Evolutionary conservation across 2,888 invertebrate species (phyloP).

Genomic region (Cephus runcator): DNA sequence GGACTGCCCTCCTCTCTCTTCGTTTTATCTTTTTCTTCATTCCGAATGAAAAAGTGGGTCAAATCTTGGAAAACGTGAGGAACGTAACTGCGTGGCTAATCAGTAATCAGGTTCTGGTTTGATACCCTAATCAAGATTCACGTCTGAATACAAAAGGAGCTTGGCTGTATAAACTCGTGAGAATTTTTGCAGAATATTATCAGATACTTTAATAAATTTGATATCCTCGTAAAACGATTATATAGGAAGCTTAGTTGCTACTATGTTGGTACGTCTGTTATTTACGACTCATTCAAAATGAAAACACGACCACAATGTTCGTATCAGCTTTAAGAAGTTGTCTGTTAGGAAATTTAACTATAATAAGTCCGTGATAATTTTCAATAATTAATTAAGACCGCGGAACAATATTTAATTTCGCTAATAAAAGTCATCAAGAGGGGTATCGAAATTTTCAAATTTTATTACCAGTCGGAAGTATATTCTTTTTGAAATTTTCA

Average conservation of each 20-base stretch:
- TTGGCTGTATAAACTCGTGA: conserved; percentile 1
- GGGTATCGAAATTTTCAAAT: too few species aligned
- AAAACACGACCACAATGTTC: background rate
- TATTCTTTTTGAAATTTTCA: background rate
- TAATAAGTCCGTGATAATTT: background rate
- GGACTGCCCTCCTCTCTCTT: background rate
- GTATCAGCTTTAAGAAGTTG: background rate
- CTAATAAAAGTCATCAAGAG: background rate
- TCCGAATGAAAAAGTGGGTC: background rate
- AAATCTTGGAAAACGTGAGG: background rate
- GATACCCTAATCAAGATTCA: background rate
- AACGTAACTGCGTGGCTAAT: background rate
- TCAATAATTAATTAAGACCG: too few species aligned
- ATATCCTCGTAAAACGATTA: conserved; percentile 46
- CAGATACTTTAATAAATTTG: conserved; percentile 33
- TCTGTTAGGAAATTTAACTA: background rate
- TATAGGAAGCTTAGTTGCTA: conserved; percentile 3
- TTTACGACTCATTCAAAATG: background rate
- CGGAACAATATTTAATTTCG: too few species aligned
- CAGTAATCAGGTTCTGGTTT: background rate
- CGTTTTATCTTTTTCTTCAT: background rate
- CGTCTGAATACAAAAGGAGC: background rate
- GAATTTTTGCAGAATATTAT: conserved; percentile 25
- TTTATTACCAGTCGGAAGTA: too few species aligned
- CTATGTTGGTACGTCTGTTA: background rate